Evolutionary conservation across 2,888 invertebrate genomes (phyloP), one percentile per base, ranked within the genome.

Genomic region (Agrenia bidenticulata): DNA sequence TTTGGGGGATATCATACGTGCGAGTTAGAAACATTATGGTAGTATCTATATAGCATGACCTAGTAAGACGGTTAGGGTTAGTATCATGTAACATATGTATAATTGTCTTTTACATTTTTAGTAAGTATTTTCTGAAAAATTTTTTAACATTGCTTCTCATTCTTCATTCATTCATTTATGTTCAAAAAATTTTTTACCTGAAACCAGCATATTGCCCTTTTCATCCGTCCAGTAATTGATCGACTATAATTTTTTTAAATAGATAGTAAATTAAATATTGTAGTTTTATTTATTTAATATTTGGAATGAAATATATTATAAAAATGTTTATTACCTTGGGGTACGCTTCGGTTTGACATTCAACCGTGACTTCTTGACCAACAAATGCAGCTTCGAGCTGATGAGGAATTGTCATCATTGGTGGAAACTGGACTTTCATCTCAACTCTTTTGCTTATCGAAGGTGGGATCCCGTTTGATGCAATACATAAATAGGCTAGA

Each of bases 351-450:
- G 92, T 92, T 80, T 92, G 90, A 79, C 94, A 94, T 81, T 92
- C 92, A 72, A 94, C 26, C 7, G 55, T 87, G 66, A 93, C 91
- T 79, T 93, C 90, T 81, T 93, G 92, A 5, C 92, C 92, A 71
- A 91, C 81, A 80, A 92, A 91, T 65, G 92, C 93, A 50, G 89
- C 93, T 81, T 93, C 93, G 80, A 94, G 84, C 82, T 94, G 94
- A 82, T 93, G 93, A 59, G 93, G 91, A 79, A 94, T 94, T 75
- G 92, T 91, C 79, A 94, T 84, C 93, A 94, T 93, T 67, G 94
- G 94, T 39, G 93, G 93, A 85, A 94, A 78, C 62, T 79, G 78
- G 37, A 82, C 81, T 32, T 78, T 77, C 50, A 92, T 84, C 77
- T 89, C 86, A 63, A 92, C 89, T 73, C 90, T 84, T 80, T 91